Conservation (phyloP, 2,797 vertebrate genomes). For the Urophycis tenuis region DNA sequence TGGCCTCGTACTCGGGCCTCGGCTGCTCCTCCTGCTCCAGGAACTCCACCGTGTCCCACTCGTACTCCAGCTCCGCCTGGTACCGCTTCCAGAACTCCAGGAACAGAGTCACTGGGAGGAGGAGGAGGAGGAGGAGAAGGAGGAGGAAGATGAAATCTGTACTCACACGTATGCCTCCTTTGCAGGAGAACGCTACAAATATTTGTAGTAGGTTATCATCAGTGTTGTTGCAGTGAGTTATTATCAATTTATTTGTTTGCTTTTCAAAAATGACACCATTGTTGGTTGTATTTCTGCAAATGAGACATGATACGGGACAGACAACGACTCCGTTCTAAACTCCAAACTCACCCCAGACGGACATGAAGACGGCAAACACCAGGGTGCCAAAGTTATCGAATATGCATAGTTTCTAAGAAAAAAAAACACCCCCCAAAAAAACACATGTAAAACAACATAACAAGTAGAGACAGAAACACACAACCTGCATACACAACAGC, state of each 20-base stretch:
- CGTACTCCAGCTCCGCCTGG: conserved; percentile 85
- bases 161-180: too few relatives aligned
- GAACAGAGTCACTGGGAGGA: conserved; percentile 79
- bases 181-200: neutral
- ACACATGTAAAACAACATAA: neutral
- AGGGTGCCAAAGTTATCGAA: conserved; percentile 95
- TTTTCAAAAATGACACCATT: neutral
- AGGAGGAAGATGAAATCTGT: neutral
- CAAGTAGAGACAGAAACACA: neutral
- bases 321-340: neutral
- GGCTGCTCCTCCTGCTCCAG: conserved; percentile 84
- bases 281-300: neutral
- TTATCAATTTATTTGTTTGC: neutral
- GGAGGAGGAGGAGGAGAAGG: conserved; percentile 5
- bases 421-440: conserved; percentile 6
- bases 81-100: conserved; percentile 93
- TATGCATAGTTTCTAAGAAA: conserved; percentile 85
- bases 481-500: neutral
- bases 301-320: neutral
- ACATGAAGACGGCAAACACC: conserved; percentile 94
- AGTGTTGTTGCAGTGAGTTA: neutral
- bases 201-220: neutral
- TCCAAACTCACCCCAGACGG: conserved; percentile 84
- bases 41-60: conserved; percentile 89
- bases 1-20: conserved; percentile 87